These are phyloP conservation scores for Pelosia muscerda DNA, from an alignment of 2,888 invertebrate species.

Conservation along the genomic window DNA sequence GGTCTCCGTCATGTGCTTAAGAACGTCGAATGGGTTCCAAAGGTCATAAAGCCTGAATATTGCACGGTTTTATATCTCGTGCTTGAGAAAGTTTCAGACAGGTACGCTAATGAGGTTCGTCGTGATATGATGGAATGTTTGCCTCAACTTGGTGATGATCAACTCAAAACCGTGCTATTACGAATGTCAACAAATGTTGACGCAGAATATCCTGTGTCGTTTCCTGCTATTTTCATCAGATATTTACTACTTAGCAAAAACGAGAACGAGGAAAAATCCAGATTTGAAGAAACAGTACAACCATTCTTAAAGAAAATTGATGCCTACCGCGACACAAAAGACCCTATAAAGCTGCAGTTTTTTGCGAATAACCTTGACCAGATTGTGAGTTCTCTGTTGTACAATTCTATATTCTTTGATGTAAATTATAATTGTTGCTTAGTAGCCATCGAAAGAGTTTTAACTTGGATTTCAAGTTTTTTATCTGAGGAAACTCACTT, in stretches of 20 bases:
- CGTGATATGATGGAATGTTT: slow-evolving; percentile 54
- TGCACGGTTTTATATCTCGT: slow-evolving; percentile 55
- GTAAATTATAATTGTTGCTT: slow-evolving; percentile 56
- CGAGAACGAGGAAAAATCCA: slow-evolving; percentile 50
- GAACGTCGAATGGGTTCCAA: slow-evolving; percentile 51
- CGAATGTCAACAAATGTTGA: slow-evolving; percentile 38
- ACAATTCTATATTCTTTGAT: slow-evolving; percentile 60
- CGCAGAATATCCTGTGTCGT: slow-evolving; percentile 39
- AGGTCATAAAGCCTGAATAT: slow-evolving; percentile 59
- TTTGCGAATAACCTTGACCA: slow-evolving; percentile 36
- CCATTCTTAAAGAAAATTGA: slow-evolving; percentile 59
- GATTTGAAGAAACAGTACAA: slow-evolving; percentile 52
- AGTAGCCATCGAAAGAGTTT: slow-evolving; percentile 59
- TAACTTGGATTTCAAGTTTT: slow-evolving; percentile 54
- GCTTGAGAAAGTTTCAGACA: slow-evolving; percentile 39
- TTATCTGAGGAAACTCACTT: slow-evolving; percentile 63
- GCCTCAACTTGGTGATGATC: slow-evolving; percentile 46
- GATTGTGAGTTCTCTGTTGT: slow-evolving; percentile 56
- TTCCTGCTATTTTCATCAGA: slow-evolving; percentile 60
- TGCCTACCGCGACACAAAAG: slow-evolving; percentile 4
- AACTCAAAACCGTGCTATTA: slow-evolving; percentile 47
- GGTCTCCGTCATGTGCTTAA: slow-evolving; percentile 26
- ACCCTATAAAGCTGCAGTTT: background rate
- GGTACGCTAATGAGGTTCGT: slow-evolving; percentile 46
- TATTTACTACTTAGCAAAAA: slow-evolving; percentile 60